phyloP scores from a whole-genome alignment of 2,888 invertebrate genomes.

The Hylaea fasciaria region DNA sequence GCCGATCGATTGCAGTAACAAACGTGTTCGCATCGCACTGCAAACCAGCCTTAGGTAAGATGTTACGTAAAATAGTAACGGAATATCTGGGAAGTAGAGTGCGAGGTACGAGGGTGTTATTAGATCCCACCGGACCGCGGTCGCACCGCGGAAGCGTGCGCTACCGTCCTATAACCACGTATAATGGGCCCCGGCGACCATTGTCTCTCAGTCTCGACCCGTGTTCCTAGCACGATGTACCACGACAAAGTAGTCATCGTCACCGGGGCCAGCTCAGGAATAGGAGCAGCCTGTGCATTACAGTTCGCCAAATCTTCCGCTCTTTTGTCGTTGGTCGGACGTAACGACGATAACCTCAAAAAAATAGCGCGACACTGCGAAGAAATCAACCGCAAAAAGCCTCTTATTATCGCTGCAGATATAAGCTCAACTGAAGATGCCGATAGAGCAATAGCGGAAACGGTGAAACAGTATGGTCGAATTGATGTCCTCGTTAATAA shows the following conservation, averaged over 20 bases:
- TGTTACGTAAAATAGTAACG: conserved; percentile 39
- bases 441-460: conserved; percentile 59
- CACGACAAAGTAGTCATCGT: conserved; percentile 68
- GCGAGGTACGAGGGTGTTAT: conserved; percentile 40
- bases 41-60: too few relatives aligned
- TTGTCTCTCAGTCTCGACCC: conserved; percentile 46
- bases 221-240: conserved; percentile 55
- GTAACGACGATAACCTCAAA: conserved; percentile 63
- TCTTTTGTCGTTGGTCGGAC: conserved; percentile 61
- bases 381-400: conserved; percentile 54
- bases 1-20: too few relatives aligned
- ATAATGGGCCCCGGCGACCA: conserved; percentile 14
- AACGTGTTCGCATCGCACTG: too few relatives aligned
- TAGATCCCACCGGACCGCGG: conserved; percentile 49
- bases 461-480: conserved; percentile 56
- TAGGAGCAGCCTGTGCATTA: conserved; percentile 68
- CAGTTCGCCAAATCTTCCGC: conserved; percentile 65
- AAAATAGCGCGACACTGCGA: conserved; percentile 61
- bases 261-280: conserved; percentile 75
- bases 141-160: conserved; percentile 50
- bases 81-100: conserved; percentile 49
- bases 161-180: conserved; percentile 45
- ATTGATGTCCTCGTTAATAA: conserved; percentile 71
- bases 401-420: conserved; percentile 64
- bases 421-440: conserved; percentile 61